Conservation (phyloP, 2,797 vertebrate species). For the Spondyliosoma cantharus region DNA sequence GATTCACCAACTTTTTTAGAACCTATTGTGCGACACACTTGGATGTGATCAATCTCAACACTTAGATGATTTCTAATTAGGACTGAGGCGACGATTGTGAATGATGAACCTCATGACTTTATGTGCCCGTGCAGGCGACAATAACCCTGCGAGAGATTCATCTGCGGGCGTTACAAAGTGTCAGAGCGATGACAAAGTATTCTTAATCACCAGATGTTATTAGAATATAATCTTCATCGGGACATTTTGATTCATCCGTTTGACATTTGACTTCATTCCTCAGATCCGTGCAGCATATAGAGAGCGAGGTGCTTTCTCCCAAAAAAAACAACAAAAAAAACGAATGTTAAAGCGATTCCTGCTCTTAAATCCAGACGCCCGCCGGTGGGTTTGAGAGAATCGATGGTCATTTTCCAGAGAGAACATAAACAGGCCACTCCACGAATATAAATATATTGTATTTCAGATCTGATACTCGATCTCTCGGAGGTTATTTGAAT, state of each 20-base stretch:
- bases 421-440: conserved; percentile 47
- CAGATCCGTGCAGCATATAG: neutral
- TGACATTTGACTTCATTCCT: neutral
- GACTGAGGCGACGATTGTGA: conserved; percentile 22
- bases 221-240: conserved; percentile 7
- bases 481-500: conserved; percentile 59
- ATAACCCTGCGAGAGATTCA: conserved; percentile 16
- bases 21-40: neutral
- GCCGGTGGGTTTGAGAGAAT: conserved; percentile 43
- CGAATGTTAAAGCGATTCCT: conserved; percentile 49
- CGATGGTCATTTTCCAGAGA: conserved; percentile 63
- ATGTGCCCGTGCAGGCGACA: conserved; percentile 26
- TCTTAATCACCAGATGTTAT: conserved; percentile 27
- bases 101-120: conserved; percentile 34
- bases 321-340: conserved; percentile 16
- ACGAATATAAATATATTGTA: conserved; percentile 58
- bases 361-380: conserved; percentile 27
- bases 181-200: conserved; percentile 17
- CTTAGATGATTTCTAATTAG: conserved; percentile 42
- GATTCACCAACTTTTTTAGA: neutral
- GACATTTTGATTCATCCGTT: conserved; percentile 7
- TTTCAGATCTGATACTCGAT: conserved; percentile 51
- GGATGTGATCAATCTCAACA: conserved; percentile 24
- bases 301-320: conserved; percentile 8
- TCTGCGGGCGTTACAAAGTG: conserved; percentile 2